phyloP scores from a whole-genome alignment of 2,797 vertebrate species.

The Distichodus sexfasciatus region DNA sequence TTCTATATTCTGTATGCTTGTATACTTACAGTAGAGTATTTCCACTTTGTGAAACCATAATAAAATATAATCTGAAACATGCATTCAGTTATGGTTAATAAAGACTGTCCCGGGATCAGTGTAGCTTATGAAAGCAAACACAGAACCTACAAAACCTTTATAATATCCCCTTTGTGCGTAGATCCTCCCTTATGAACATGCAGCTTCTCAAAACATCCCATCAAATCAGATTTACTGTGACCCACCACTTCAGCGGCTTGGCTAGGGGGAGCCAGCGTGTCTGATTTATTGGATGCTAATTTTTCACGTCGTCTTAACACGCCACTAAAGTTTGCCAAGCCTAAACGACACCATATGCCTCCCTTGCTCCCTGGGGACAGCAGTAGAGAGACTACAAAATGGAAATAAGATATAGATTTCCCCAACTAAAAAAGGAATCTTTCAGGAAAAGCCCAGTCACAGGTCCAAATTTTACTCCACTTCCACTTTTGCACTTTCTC shows the following conservation, averaged over 20 bases:
- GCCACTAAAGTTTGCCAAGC: constrained; percentile 62
- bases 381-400: constrained; percentile 46
- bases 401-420: constrained; percentile 52
- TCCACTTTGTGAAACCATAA: too few species aligned
- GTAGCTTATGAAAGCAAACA: not conserved
- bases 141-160: not conserved
- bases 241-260: constrained; percentile 47
- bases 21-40: not conserved
- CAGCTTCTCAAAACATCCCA: constrained; percentile 26
- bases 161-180: too few species aligned
- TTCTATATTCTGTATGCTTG: too few species aligned
- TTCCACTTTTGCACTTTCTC: constrained; percentile 23
- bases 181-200: not conserved
- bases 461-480: constrained; percentile 4
- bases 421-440: constrained; percentile 37
- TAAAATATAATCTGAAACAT: too few species aligned
- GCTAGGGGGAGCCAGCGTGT: constrained; percentile 35
- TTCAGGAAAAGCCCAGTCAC: constrained; percentile 11
- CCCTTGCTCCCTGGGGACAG: constrained; percentile 40
- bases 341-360: constrained; percentile 67
- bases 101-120: too few species aligned
- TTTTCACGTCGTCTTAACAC: constrained; percentile 60
- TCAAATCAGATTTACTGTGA: constrained; percentile 55
- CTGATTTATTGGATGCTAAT: constrained; percentile 65
- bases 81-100: too few species aligned